Evolutionary conservation across 1,140 invertebrate genomes (phyloP), one percentile per base, ranked within the genome.

Genomic region (Drosophila trapezifrons): DNA sequence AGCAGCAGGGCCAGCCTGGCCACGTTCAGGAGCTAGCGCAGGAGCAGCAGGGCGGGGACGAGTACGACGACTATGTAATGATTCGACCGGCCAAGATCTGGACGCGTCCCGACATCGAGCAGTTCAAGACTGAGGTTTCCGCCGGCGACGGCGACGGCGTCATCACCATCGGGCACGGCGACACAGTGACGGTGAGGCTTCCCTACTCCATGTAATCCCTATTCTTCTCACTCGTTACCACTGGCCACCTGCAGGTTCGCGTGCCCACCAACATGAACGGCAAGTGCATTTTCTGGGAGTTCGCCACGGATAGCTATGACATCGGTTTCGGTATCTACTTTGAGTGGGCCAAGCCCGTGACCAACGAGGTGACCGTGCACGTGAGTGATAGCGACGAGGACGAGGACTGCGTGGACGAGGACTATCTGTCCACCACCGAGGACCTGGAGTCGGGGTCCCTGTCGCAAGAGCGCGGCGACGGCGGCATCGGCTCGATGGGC

Each of bases 301-400:
- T 99, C 93, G 98, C 98, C 9, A 99, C 99, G 0, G 99, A 99
- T 92, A 95, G 95, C 84, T 99, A 99, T 92, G 99, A 99, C 91
- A 98, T 99, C 84, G 99, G 98, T 51, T 99, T 99, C 93, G 99
- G 99, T 7, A 95, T 99, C 45, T 99, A 97, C 92, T 99, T 99
- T 92, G 99, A 99, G 93, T 99, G 98, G 98, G 97, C 95, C 4
- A 97, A 97, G 84, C 96, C 96, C 13, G 94, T 94, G 20, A 95
- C 96, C 27, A 96, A 95, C 82, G 96, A 97, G 91, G 95, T 98
- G 18, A 96, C 97, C 29, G 95, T 98, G 65, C 95, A 97, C 82
- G 96, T 99, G 7, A 97, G 96, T 47, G 98, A 97, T 13, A 95
- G 96, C 52, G 96, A 97, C 37, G 95, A 96, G 55, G 95, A 96